Conservation (phyloP, 2,888 invertebrate species). For the Julus scanicus region DNA sequence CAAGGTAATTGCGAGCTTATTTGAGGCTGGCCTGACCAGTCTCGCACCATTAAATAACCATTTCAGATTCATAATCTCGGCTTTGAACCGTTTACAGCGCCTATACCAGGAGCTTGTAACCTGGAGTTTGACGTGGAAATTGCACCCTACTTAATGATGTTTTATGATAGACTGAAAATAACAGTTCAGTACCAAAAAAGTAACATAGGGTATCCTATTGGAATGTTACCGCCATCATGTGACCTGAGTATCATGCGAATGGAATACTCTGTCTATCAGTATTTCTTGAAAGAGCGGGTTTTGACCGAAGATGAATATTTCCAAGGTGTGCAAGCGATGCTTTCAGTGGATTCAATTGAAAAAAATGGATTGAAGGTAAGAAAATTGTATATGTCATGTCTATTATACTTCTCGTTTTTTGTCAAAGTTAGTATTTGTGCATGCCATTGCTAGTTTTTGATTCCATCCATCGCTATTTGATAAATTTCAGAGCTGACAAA, state of each 20-base stretch:
- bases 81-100: constrained; percentile 71
- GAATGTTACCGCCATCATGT: constrained; percentile 67
- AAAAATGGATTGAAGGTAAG: constrained; percentile 70
- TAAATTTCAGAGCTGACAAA: too few species aligned
- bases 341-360: constrained; percentile 71
- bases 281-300: constrained; percentile 73
- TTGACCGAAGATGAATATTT: constrained; percentile 70
- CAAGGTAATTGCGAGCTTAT: constrained; percentile 65
- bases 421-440: too few species aligned
- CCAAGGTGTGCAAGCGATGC: constrained; percentile 72
- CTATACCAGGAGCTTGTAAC: constrained; percentile 83
- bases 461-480: too few species aligned
- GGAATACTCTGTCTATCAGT: constrained; percentile 72
- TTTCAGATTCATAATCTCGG: constrained; percentile 37
- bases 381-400: neutral
- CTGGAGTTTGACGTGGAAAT: constrained; percentile 74
- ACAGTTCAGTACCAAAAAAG: constrained; percentile 69
- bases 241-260: constrained; percentile 64
- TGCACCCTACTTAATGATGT: constrained; percentile 73
- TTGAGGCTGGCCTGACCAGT: neutral
- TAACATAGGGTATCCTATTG: constrained; percentile 67
- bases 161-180: constrained; percentile 67
- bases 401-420: too few species aligned
- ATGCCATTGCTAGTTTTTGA: too few species aligned
- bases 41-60: neutral